These are phyloP conservation scores for Tricholauxania praeusta DNA, from an alignment of 2,888 invertebrate species.

Conservation along the genomic window DNA sequence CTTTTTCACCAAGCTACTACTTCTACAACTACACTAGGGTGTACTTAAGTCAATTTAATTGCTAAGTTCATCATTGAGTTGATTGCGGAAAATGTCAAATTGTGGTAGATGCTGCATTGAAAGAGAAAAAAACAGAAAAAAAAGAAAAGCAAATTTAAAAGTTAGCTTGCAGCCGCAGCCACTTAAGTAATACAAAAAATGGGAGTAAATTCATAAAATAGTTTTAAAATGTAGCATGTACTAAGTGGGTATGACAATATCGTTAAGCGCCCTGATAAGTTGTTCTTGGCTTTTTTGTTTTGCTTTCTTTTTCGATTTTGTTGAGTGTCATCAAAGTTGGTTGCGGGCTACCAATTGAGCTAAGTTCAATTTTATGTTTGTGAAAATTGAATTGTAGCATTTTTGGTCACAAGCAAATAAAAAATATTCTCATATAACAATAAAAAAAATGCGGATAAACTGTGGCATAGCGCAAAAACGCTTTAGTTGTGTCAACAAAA, in stretches of 20 bases:
- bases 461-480: background rate
- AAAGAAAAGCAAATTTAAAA: background rate
- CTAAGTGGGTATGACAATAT: too few species aligned
- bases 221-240: too few species aligned
- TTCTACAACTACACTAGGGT: too few species aligned
- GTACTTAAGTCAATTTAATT: too few species aligned
- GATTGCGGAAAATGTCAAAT: background rate
- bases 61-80: background rate
- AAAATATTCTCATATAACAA: background rate
- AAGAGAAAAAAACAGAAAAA: background rate
- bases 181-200: too few species aligned
- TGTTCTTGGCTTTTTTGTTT: too few species aligned
- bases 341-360: conserved; percentile 10
- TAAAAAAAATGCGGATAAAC: background rate
- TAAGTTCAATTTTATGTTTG: conserved; percentile 12
- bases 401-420: background rate
- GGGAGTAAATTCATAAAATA: too few species aligned
- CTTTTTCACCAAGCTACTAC: too few species aligned
- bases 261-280: too few species aligned
- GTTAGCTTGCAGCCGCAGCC: background rate
- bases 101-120: background rate
- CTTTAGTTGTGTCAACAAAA: background rate
- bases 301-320: background rate
- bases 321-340: conserved; percentile 12
- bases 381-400: conserved; percentile 9